Evolutionary conservation across 2,797 vertebrate species (phyloP).

Genomic region (Megaceryle alcyon): DNA sequence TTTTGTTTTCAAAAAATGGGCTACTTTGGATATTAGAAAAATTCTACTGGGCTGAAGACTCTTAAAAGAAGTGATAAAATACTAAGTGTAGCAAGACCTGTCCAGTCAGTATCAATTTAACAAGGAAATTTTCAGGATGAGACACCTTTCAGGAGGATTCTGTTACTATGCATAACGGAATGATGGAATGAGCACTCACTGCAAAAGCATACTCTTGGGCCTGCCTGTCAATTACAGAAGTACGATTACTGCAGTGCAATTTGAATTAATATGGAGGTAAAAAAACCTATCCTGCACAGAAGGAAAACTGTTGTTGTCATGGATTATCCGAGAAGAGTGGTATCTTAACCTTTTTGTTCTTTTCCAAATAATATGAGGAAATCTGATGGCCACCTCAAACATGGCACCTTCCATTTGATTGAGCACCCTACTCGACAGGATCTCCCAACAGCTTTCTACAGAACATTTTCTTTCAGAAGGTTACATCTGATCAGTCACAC

Average conservation of each 20-base stretch:
- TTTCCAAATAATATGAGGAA: neutral
- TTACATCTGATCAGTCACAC: neutral
- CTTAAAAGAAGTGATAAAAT: neutral
- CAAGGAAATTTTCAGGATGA: neutral
- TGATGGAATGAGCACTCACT: neutral
- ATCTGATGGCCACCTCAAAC: neutral
- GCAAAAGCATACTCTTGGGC: neutral
- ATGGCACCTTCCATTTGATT: neutral
- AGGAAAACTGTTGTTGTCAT: neutral
- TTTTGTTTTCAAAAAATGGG: neutral
- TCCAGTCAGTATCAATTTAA: neutral
- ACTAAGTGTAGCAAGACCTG: neutral
- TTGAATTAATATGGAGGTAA: neutral
- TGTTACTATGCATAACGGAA: neutral
- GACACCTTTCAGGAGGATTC: neutral
- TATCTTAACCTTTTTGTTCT: neutral
- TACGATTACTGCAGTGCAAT: neutral
- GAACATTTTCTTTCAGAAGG: neutral
- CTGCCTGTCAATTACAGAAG: neutral
- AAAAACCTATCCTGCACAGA: neutral
- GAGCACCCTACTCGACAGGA: neutral
- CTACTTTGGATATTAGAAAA: neutral
- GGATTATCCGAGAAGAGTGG: neutral
- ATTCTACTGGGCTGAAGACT: neutral
- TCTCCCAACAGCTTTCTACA: neutral